Evolutionary conservation across 92 coral and sea anemone species (phyloP).

Genomic region (Diadumene lineata): DNA sequence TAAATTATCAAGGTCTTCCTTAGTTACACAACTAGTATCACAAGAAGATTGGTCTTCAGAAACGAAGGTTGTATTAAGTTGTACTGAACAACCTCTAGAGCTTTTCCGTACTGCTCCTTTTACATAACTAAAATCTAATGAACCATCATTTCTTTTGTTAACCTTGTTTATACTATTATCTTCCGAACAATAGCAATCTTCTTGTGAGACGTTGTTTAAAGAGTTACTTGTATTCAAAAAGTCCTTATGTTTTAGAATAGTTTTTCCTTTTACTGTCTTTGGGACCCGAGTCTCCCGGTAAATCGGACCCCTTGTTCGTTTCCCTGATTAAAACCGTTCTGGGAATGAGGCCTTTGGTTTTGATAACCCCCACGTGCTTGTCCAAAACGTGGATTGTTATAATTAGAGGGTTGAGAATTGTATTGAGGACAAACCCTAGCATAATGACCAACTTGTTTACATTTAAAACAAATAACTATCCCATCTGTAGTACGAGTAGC

Average conservation of each 20-base stretch:
- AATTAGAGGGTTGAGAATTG: neutral
- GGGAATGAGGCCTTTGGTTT: too few relatives aligned
- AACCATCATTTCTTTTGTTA: neutral
- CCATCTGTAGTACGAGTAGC: neutral
- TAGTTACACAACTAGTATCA: too few relatives aligned
- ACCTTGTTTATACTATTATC: too few relatives aligned
- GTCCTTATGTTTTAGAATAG: neutral
- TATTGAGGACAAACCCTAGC: slow-evolving; percentile 1
- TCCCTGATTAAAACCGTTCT: neutral
- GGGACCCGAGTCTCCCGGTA: slow-evolving; percentile 19
- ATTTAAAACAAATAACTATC: slow-evolving; percentile 1
- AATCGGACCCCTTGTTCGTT: slow-evolving; percentile 15
- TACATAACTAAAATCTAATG: neutral
- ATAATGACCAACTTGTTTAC: slow-evolving; percentile 17
- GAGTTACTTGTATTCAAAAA: too few relatives aligned
- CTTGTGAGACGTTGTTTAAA: too few relatives aligned
- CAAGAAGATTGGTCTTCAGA: too few relatives aligned
- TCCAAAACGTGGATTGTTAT: neutral
- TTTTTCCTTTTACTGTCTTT: neutral
- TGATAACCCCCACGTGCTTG: neutral
- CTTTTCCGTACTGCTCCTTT: slow-evolving; percentile 7
- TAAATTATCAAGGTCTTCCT: too few relatives aligned
- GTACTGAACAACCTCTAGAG: neutral
- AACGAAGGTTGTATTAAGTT: too few relatives aligned
- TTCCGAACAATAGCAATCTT: too few relatives aligned